phyloP scores from a whole-genome alignment of 2,888 invertebrate genomes.

The Incurvaria masculella region DNA sequence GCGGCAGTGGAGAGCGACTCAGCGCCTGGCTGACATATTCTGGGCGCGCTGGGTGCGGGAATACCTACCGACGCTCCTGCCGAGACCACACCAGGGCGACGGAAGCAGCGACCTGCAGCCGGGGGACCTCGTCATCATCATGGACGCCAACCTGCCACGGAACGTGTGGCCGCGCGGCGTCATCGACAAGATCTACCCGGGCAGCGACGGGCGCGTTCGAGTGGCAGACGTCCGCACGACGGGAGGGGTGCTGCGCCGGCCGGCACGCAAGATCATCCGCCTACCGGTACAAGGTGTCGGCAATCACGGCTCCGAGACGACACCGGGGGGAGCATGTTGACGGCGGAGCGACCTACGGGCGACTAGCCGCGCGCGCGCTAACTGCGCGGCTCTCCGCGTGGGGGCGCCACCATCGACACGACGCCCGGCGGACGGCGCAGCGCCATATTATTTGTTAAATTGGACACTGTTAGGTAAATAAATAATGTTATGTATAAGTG shows the following conservation, averaged over 20 bases:
- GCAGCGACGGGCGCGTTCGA: constrained; percentile 1
- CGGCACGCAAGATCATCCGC: background rate
- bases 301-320: too few relatives aligned
- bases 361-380: too few relatives aligned
- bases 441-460: too few relatives aligned
- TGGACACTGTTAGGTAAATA: too few relatives aligned
- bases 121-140: background rate
- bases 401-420: too few relatives aligned
- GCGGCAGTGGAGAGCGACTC: constrained; percentile 4
- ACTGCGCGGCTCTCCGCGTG: too few relatives aligned
- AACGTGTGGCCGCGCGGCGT: constrained; percentile 1
- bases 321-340: background rate
- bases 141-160: background rate
- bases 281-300: background rate
- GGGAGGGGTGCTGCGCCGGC: background rate
- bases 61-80: constrained; percentile 16
- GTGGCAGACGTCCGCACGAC: background rate
- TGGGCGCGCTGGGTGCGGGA: constrained; percentile 20
- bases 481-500: too few relatives aligned
- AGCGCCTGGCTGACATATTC: constrained; percentile 9
- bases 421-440: too few relatives aligned
- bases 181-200: background rate
- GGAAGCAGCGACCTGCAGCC: background rate
- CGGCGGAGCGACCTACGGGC: background rate
- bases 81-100: background rate